A percentile compares a stretch with the other conserved stretches of the same genome.
Conservation (phyloP, 2,888 invertebrate species). For the Cantharis nigra region DNA sequence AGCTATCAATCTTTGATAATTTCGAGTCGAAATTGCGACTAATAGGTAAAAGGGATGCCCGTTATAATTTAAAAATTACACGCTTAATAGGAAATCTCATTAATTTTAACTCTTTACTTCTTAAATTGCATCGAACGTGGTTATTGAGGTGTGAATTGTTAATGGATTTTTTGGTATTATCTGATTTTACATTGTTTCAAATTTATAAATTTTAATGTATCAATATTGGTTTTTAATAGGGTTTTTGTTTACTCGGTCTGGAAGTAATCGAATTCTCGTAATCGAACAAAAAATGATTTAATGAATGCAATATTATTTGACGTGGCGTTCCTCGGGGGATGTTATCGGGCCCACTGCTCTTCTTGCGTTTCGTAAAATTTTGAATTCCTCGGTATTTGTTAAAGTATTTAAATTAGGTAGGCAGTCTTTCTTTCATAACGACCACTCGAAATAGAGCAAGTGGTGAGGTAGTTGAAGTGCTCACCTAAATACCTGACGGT, state of each 20-base stretch:
- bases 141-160: conserved; percentile 13
- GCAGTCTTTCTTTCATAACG: background rate
- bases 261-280: background rate
- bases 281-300: background rate
- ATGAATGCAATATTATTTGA: background rate
- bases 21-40: conserved; percentile 44
- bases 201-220: background rate
- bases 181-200: background rate
- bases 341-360: background rate
- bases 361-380: background rate
- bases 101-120: conserved; percentile 35
- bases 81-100: conserved; percentile 49
- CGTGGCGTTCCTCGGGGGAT: background rate
- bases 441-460: background rate
- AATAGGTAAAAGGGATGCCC: conserved; percentile 34
- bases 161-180: conserved; percentile 9
- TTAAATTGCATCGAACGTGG: conserved; percentile 9
- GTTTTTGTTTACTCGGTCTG: background rate
- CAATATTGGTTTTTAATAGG: background rate
- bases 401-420: background rate
- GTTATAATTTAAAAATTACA: conserved; percentile 49
- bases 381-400: background rate
- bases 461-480: background rate
- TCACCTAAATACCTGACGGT: background rate
- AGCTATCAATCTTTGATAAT: conserved; percentile 49